Evolutionary conservation across 2,888 invertebrate species (phyloP), one percentile per base, ranked within the genome.

Genomic region (Lamellibrachia columna): DNA sequence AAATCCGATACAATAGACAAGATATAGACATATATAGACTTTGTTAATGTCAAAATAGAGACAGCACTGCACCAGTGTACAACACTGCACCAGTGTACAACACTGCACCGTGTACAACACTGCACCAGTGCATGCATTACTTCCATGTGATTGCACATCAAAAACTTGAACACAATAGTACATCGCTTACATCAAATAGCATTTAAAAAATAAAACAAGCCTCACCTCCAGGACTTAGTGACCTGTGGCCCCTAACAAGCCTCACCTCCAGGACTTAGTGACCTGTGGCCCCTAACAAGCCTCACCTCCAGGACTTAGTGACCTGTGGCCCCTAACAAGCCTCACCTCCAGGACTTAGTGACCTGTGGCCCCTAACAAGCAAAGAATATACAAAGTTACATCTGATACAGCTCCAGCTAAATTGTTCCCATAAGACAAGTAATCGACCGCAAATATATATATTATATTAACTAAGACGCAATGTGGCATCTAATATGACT

Each of bases 1-100:
- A 75, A 75, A 75, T 75, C 75, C n/a, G 75, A 75, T 75, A 75
- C 75, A 75, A n/a, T n/a, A 75, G 75, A 75, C 75, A 75, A 75
- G 75, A 75, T 4, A 75, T 15, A 15, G 22, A 11, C 15, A 75
- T 6, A 75, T 11, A 2, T n/a, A 15, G 40, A 22, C 22, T 22
- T 15, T 15, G 75, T 6, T 6, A 11, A 75, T 11, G 22, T n/a
- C 75, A 75, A 11, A 22, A 75, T 22, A 75, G 15, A 75, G 75
- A 15, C 1, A 7, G 22, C 15, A 75, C 75, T 75, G 75, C 15
- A 7, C 60, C 11, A 60, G 15, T 22, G 22, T n/a, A 40, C 75
- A 75, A n/a, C 6, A 75, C 75, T 75, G 75, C n/a, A 22, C 75
- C 0, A 75, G 22, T 75, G 75, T 6, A 40, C 22, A 75, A n/a